Evolutionary conservation across 2,888 invertebrate species (phyloP).

Genomic region (Idaea dimidiata): DNA sequence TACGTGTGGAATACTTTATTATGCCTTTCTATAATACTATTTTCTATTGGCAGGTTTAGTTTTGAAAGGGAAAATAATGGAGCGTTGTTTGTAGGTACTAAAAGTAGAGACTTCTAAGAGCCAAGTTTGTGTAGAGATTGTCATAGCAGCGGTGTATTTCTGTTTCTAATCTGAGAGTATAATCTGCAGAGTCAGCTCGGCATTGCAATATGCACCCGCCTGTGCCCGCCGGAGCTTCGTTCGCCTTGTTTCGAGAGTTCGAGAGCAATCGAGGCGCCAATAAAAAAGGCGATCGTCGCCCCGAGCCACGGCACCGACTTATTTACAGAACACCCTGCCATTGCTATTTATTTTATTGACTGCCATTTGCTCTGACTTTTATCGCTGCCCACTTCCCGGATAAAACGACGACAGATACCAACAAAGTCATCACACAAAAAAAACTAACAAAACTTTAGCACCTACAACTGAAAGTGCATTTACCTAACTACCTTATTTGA

Average conservation of each 20-base stretch:
- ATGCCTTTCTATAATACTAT: slow-evolving; percentile 53
- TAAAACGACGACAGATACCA: slow-evolving; percentile 73
- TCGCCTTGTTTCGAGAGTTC: slow-evolving; percentile 78
- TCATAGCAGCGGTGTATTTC: slow-evolving; percentile 35
- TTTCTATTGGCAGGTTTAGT: slow-evolving; percentile 24
- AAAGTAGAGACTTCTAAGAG: background rate
- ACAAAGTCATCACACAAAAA: slow-evolving; percentile 27
- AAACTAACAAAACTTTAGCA: slow-evolving; percentile 1
- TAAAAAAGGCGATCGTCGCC: slow-evolving; percentile 81
- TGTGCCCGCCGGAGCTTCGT: slow-evolving; percentile 46
- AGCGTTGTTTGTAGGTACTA: slow-evolving; percentile 15
- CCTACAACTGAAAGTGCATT: slow-evolving; percentile 7
- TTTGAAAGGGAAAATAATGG: background rate
- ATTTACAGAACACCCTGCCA: slow-evolving; percentile 80
- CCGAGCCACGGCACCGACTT: slow-evolving; percentile 71
- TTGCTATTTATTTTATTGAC: slow-evolving; percentile 81
- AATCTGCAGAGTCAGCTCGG: slow-evolving; percentile 70
- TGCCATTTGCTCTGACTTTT: slow-evolving; percentile 79
- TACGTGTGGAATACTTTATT: slow-evolving; percentile 75
- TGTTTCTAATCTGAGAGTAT: slow-evolving; percentile 69
- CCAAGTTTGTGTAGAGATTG: slow-evolving; percentile 29
- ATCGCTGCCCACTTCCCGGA: slow-evolving; percentile 75
- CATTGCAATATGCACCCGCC: slow-evolving; percentile 61
- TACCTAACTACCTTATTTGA: background rate
- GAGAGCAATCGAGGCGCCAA: slow-evolving; percentile 81